Conservation (phyloP, 1,140 invertebrate genomes). For the Hyposmocoma kahamanoa region DNA sequence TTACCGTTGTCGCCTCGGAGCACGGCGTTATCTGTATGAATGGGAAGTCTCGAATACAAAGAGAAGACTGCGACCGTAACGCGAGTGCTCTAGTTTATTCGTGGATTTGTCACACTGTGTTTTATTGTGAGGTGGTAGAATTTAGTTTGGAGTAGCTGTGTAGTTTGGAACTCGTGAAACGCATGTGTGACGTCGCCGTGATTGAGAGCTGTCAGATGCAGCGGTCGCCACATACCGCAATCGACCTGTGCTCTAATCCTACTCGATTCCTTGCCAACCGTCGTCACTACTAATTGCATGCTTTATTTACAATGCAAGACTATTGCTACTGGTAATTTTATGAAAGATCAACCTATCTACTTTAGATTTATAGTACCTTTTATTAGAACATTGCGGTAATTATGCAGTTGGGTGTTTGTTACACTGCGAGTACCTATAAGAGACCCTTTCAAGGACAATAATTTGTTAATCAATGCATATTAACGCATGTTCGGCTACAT, state of each 20-base stretch:
- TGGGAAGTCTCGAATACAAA: constrained; percentile 45
- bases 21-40: constrained; percentile 41
- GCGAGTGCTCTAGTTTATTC: constrained; percentile 23
- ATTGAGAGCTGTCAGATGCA: constrained; percentile 50
- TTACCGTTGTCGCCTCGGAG: constrained; percentile 46
- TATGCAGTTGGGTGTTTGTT: constrained; percentile 4
- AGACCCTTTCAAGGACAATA: constrained; percentile 24
- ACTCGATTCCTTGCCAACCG: constrained; percentile 50
- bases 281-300: constrained; percentile 48
- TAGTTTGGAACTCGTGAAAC: too few relatives aligned
- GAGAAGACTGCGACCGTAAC: constrained; percentile 32
- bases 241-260: constrained; percentile 38
- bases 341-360: constrained; percentile 2
- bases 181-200: constrained; percentile 27
- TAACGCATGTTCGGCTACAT: background rate
- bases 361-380: constrained; percentile 15
- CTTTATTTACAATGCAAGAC: constrained; percentile 42
- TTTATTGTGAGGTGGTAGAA: constrained; percentile 24
- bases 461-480: constrained; percentile 13
- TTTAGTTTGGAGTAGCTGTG: too few relatives aligned
- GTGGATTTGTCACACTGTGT: constrained; percentile 22
- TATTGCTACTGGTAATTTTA: too few relatives aligned
- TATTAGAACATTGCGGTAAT: constrained; percentile 10
- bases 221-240: constrained; percentile 27
- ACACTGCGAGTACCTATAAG: constrained; percentile 11